Conservation (phyloP, 2,113 vertebrate genomes). For the Mormyrus iriodes region DNA sequence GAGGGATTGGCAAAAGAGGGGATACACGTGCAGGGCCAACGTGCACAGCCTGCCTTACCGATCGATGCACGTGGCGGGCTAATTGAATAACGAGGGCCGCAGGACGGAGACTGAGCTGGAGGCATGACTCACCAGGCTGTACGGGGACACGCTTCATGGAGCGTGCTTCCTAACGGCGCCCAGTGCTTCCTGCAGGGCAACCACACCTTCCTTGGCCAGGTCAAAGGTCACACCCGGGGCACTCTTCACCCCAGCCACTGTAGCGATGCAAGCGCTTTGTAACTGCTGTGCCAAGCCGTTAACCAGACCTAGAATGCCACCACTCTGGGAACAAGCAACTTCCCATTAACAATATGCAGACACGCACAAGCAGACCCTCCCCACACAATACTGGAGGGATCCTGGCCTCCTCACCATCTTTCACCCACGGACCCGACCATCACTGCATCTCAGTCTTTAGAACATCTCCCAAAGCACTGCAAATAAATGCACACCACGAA, state of each 20-base stretch:
- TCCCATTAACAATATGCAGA: not conserved
- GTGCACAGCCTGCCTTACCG: not conserved
- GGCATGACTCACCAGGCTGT: slow-evolving; percentile 56
- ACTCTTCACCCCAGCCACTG: slow-evolving; percentile 50
- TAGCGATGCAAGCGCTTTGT: slow-evolving; percentile 40
- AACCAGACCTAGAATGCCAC: slow-evolving; percentile 32
- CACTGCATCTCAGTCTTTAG: not conserved
- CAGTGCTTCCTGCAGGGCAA: slow-evolving; percentile 46
- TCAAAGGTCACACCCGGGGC: slow-evolving; percentile 43
- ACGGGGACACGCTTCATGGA: slow-evolving; percentile 53
- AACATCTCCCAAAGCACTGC: not conserved
- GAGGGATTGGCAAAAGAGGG: not conserved
- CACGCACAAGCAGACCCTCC: not conserved
- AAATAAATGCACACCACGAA: not conserved
- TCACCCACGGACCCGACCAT: not conserved
- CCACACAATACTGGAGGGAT: not conserved
- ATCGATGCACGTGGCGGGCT: slow-evolving; percentile 35
- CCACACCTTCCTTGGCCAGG: slow-evolving; percentile 48
- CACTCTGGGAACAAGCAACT: not conserved
- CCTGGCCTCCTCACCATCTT: not conserved
- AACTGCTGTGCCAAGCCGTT: slow-evolving; percentile 49
- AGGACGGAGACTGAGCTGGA: slow-evolving; percentile 29
- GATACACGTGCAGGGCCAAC: not conserved
- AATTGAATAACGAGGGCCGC: slow-evolving; percentile 40
- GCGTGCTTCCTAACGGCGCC: slow-evolving; percentile 49